Evolutionary conservation across 2,888 invertebrate genomes (phyloP).

Genomic region (Hirtodrosophila trivittata): DNA sequence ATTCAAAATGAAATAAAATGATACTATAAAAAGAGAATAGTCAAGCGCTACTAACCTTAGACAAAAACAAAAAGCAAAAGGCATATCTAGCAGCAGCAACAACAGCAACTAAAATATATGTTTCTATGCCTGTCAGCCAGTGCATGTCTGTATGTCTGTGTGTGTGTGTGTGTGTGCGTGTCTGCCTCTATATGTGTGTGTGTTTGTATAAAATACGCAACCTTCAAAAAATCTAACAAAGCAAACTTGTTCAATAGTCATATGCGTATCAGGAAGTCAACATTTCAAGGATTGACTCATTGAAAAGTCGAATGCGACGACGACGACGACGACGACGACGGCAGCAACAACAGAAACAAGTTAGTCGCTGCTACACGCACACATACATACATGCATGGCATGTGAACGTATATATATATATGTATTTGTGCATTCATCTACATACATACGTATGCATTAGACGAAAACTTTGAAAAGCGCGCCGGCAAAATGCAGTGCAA

Average conservation of each 20-base stretch:
- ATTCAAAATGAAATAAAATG: conserved; percentile 64
- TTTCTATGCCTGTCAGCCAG: conserved; percentile 40
- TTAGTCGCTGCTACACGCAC: conserved; percentile 52
- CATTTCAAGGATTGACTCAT: conserved; percentile 83
- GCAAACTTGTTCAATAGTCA: conserved; percentile 81
- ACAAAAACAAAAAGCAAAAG: conserved; percentile 54
- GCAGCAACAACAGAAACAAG: conserved; percentile 64
- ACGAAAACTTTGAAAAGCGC: conserved; percentile 68
- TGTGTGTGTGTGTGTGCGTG: conserved; percentile 22
- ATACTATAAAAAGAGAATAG: conserved; percentile 58
- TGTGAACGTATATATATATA: conserved; percentile 16
- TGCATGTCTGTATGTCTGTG: conserved; percentile 29
- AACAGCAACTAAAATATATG: conserved; percentile 7
- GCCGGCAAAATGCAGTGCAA: conserved; percentile 75
- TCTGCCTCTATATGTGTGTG: conserved; percentile 25
- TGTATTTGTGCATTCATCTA: conserved; percentile 11
- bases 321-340: conserved; percentile 36
- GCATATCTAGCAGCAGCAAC: conserved; percentile 60
- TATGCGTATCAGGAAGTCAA: conserved; percentile 83
- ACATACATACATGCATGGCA: conserved; percentile 21
- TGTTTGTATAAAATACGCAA: conserved; percentile 78
- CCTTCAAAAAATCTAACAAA: conserved; percentile 82
- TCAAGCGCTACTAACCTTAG: conserved; percentile 63
- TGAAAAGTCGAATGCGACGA: conserved; percentile 81
- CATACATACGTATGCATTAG: conserved; percentile 38